A percentile compares a stretch with the other conserved stretches of the same genome.
Evolutionary conservation across 2,797 vertebrate genomes (phyloP).

Genomic region (Morelia viridis): DNA sequence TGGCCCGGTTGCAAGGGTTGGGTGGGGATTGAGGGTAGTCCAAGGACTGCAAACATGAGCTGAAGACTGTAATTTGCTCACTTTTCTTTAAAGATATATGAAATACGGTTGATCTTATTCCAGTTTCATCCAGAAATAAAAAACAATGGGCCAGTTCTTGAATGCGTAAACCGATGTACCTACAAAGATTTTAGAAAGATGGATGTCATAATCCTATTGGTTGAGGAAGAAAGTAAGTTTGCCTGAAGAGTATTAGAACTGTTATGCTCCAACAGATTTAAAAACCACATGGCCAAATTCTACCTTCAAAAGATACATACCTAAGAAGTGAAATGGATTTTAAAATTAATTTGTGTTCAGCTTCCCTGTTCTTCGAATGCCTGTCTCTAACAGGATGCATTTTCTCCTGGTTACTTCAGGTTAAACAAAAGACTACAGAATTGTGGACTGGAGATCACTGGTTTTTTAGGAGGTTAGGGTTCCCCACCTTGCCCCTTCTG

Average conservation of each 20-base stretch:
- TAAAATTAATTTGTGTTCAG: background rate
- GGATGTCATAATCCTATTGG: background rate
- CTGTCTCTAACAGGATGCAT: background rate
- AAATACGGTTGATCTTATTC: background rate
- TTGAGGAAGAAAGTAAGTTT: background rate
- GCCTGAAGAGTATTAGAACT: background rate
- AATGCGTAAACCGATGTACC: background rate
- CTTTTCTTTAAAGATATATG: background rate
- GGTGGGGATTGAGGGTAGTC: background rate
- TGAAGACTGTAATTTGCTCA: background rate
- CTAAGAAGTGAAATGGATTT: background rate
- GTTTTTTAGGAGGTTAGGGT: background rate
- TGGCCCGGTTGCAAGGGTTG: background rate
- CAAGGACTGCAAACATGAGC: background rate
- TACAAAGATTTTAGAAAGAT: background rate
- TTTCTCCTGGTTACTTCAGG: background rate
- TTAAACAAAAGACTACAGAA: background rate
- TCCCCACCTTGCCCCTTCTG: too few relatives aligned
- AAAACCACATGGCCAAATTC: background rate
- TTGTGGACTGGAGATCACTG: background rate
- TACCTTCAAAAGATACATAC: background rate
- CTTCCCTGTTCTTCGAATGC: background rate
- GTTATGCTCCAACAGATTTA: background rate
- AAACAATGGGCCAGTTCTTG: background rate
- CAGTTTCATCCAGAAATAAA: background rate